phyloP scores from a whole-genome alignment of 2,797 vertebrate genomes.

The Tenualosa thibaudeaui region DNA sequence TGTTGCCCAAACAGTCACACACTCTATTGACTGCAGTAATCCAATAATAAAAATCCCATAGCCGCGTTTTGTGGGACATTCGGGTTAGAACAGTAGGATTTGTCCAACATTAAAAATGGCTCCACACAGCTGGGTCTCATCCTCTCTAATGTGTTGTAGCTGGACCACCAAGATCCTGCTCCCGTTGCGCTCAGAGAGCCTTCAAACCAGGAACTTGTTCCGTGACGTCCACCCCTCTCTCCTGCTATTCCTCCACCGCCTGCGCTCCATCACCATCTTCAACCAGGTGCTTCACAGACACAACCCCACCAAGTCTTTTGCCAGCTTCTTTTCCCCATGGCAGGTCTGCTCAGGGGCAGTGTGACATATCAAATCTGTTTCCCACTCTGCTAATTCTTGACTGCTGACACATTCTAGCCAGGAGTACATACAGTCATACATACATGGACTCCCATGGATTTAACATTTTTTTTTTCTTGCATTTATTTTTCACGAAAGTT shows the following conservation, averaged over 20 bases:
- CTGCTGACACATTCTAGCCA: too few relatives aligned
- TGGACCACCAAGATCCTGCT: slow-evolving; percentile 81
- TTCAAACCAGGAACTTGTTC: slow-evolving; percentile 79
- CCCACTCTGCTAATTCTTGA: too few relatives aligned
- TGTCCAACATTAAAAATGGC: neutral
- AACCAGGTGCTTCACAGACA: slow-evolving; percentile 63
- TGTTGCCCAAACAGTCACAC: neutral
- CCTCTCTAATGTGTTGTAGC: slow-evolving; percentile 54
- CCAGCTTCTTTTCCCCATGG: too few relatives aligned
- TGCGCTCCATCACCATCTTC: slow-evolving; percentile 77
- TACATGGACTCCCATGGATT: too few relatives aligned
- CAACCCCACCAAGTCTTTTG: neutral
- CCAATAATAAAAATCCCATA: neutral
- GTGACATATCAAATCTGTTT: too few relatives aligned
- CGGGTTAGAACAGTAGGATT: neutral
- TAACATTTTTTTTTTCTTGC: too few relatives aligned
- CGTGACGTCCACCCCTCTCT: slow-evolving; percentile 80
- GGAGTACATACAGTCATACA: too few relatives aligned
- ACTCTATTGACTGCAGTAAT: neutral
- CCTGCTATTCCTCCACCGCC: slow-evolving; percentile 80
- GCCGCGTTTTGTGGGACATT: neutral
- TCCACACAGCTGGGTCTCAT: neutral
- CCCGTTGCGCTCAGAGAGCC: slow-evolving; percentile 74
- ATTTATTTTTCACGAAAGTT: too few relatives aligned
- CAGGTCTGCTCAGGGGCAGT: too few relatives aligned